These are phyloP conservation scores for Ceuthmochares aereus DNA, from an alignment of 2,113 vertebrate species.

Conservation along the genomic window DNA sequence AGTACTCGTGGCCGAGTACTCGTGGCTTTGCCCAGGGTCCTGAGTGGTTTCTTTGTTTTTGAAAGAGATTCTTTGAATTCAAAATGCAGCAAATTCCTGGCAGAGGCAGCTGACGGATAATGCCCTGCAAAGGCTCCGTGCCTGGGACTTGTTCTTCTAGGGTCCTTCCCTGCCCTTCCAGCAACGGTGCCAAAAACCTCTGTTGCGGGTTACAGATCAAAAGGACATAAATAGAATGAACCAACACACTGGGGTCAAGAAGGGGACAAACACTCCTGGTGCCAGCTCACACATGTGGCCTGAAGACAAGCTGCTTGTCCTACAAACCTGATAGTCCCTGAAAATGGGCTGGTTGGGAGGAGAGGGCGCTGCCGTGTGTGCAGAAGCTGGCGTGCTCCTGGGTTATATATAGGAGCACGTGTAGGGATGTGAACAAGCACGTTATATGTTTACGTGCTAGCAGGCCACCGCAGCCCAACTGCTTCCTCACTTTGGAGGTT, in stretches of 20 bases:
- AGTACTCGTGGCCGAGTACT: background rate
- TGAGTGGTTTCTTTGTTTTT: background rate
- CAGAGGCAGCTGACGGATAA: background rate
- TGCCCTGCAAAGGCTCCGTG: background rate
- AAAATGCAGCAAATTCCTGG: conserved; percentile 20
- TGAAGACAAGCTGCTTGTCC: background rate
- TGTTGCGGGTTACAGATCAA: background rate
- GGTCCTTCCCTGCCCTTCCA: conserved; percentile 9
- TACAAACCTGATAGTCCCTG: background rate
- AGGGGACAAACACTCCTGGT: background rate
- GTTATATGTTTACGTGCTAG: background rate
- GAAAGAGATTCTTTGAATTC: conserved; percentile 35
- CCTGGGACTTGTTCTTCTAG: background rate
- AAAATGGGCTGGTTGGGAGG: background rate
- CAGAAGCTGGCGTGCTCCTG: rapidly evolving
- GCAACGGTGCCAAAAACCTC: background rate
- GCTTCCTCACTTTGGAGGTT: conserved; percentile 29
- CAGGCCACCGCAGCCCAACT: background rate
- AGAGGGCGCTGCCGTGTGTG: background rate
- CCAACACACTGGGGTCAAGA: background rate
- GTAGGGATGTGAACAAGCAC: background rate
- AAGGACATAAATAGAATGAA: conserved; percentile 19
- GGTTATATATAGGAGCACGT: background rate
- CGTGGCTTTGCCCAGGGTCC: background rate
- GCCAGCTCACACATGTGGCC: background rate